These are phyloP conservation scores for Theristicus caerulescens DNA, from an alignment of 2,113 vertebrate genomes.

Conservation along the genomic window DNA sequence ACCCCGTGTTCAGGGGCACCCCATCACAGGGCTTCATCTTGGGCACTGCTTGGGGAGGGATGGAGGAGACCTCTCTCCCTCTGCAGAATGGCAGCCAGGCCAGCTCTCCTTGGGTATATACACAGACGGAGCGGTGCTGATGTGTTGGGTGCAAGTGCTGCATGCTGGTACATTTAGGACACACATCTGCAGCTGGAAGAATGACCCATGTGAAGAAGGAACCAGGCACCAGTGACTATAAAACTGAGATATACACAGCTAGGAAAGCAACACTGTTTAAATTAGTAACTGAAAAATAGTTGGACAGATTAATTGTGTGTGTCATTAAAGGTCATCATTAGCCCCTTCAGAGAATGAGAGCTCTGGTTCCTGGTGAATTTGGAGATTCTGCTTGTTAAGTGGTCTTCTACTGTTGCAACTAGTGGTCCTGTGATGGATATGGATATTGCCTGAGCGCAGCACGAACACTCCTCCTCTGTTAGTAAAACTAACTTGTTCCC, in stretches of 20 bases:
- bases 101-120: rapidly evolving
- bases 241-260: background rate
- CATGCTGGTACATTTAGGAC: background rate
- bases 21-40: background rate
- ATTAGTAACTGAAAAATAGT: background rate
- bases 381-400: background rate
- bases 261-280: background rate
- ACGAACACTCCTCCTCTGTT: background rate
- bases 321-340: background rate
- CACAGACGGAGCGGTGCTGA: background rate
- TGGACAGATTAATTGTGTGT: rapidly evolving
- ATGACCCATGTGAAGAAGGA: background rate
- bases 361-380: background rate
- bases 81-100: background rate
- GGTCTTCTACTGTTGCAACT: background rate
- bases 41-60: background rate
- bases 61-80: background rate
- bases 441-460: background rate
- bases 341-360: background rate
- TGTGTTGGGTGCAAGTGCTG: background rate
- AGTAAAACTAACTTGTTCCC: background rate
- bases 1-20: background rate
- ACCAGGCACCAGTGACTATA: background rate
- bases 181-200: background rate
- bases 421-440: background rate